These are phyloP conservation scores for Drosophila arawakana DNA, from an alignment of 1,140 invertebrate genomes.

Conservation along the genomic window DNA sequence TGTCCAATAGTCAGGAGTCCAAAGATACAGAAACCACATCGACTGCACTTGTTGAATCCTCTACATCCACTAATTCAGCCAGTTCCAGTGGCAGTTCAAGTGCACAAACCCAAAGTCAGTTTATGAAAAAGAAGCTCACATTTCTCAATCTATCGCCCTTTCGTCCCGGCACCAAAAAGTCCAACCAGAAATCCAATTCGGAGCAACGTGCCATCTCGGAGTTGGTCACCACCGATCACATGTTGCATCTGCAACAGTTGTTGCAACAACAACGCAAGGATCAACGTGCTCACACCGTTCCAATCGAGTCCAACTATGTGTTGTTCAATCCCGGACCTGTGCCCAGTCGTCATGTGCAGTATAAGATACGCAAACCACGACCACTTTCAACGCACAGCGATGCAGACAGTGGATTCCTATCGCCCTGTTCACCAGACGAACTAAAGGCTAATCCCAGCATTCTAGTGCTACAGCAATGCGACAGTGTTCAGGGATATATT, in stretches of 20 bases:
- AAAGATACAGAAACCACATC: slow-evolving; percentile 82
- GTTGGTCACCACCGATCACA: slow-evolving; percentile 73
- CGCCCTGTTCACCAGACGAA: slow-evolving; percentile 81
- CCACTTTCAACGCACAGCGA: slow-evolving; percentile 82
- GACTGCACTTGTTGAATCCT: slow-evolving; percentile 76
- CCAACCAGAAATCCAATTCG: slow-evolving; percentile 11
- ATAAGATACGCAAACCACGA: slow-evolving; percentile 78
- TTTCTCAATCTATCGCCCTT: slow-evolving; percentile 81
- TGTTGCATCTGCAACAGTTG: slow-evolving; percentile 75
- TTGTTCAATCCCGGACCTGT: slow-evolving; percentile 82
- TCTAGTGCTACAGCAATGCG: slow-evolving; percentile 82
- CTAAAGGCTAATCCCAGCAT: slow-evolving; percentile 74
- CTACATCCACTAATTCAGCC: slow-evolving; percentile 71
- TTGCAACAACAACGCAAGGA: slow-evolving; percentile 60
- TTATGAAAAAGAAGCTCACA: slow-evolving; percentile 70
- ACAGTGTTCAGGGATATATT: slow-evolving; percentile 83
- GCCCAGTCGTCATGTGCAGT: slow-evolving; percentile 81
- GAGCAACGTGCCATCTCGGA: slow-evolving; percentile 71
- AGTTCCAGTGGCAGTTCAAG: slow-evolving; percentile 64
- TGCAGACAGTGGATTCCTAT: slow-evolving; percentile 83
- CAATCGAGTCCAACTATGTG: slow-evolving; percentile 82
- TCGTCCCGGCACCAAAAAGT: slow-evolving; percentile 52
- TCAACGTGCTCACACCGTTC: slow-evolving; percentile 73
- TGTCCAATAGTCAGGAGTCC: slow-evolving; percentile 81
- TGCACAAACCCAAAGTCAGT: slow-evolving; percentile 53